These are phyloP conservation scores for Drosophila ananassae DNA, from an alignment of 1,140 invertebrate genomes.

Conservation along the genomic window DNA sequence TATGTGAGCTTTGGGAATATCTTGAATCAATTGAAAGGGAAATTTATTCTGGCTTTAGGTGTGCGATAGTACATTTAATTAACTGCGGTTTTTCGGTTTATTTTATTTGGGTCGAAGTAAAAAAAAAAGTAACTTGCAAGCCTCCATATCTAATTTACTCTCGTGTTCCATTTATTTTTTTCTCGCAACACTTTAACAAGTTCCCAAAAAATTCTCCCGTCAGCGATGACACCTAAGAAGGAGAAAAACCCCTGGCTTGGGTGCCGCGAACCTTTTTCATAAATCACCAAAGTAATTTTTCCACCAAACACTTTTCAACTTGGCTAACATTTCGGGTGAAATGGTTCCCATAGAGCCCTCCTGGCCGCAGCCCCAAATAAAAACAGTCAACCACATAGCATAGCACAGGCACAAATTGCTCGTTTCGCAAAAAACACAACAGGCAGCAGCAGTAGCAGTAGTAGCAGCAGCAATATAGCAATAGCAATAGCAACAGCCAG, in stretches of 20 bases:
- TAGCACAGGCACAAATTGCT: slow-evolving; percentile 72
- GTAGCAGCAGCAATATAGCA: slow-evolving; percentile 22
- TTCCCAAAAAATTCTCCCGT: slow-evolving; percentile 10
- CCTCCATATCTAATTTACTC: neutral
- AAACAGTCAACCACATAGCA: slow-evolving; percentile 52
- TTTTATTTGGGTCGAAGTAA: slow-evolving; percentile 1
- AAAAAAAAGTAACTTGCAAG: slow-evolving; percentile 40
- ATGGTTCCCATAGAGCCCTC: slow-evolving; percentile 76
- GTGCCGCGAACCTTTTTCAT: slow-evolving; percentile 51
- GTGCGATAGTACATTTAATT: no score
- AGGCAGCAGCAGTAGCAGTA: slow-evolving; percentile 21
- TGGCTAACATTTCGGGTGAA: slow-evolving; percentile 52
- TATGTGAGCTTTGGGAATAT: slow-evolving; percentile 15
- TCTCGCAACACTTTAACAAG: neutral
- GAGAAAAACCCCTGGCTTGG: slow-evolving; percentile 12
- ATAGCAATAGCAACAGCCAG: slow-evolving; percentile 25
- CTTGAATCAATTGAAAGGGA: slow-evolving; percentile 38
- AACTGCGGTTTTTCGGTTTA: no score
- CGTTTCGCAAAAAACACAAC: slow-evolving; percentile 59
- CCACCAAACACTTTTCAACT: slow-evolving; percentile 44
- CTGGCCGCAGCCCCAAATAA: slow-evolving; percentile 37
- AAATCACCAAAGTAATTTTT: slow-evolving; percentile 60
- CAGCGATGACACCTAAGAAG: slow-evolving; percentile 5
- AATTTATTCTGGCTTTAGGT: slow-evolving; percentile 14
- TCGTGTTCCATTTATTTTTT: neutral